These are phyloP conservation scores for Drosophila mettleri DNA, from an alignment of 2,888 invertebrate genomes.

Conservation along the genomic window DNA sequence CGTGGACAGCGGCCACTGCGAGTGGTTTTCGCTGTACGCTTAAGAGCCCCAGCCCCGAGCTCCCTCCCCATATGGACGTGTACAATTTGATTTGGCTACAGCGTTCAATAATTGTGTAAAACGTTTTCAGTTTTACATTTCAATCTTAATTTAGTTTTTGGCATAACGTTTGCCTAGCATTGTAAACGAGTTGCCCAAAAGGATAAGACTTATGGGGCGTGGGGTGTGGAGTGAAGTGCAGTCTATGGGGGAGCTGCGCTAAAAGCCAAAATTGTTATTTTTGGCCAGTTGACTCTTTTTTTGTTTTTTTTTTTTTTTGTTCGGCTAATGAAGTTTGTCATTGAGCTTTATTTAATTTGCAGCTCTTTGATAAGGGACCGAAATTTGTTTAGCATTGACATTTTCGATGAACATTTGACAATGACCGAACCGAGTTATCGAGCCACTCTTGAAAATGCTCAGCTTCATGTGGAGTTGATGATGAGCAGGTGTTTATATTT, in stretches of 20 bases:
- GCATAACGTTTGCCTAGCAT: constrained; percentile 73
- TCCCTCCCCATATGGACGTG: neutral
- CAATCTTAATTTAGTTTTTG: constrained; percentile 84
- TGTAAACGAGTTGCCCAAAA: constrained; percentile 14
- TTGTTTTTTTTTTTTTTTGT: constrained; percentile 60
- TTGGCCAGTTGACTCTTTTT: constrained; percentile 44
- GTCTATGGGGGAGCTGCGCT: constrained; percentile 3
- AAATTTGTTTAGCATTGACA: constrained; percentile 23
- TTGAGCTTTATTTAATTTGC: constrained; percentile 79
- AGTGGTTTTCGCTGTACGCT: constrained; percentile 84
- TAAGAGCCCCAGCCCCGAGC: constrained; percentile 47
- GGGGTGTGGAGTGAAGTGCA: neutral
- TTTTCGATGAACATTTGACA: constrained; percentile 15
- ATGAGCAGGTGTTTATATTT: neutral
- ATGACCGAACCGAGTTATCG: neutral
- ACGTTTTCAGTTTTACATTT: constrained; percentile 84
- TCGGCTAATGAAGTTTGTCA: constrained; percentile 81
- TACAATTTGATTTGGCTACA: constrained; percentile 43
- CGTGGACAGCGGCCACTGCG: constrained; percentile 30
- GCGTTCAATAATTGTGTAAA: constrained; percentile 82
- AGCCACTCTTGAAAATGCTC: neutral
- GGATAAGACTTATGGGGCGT: constrained; percentile 2
- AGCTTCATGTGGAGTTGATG: no score
- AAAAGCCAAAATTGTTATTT: constrained; percentile 75
- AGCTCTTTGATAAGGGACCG: constrained; percentile 39